These are phyloP conservation scores for Grammomys surdaster DNA, from an alignment of 2,113 vertebrate genomes.

Conservation along the genomic window DNA sequence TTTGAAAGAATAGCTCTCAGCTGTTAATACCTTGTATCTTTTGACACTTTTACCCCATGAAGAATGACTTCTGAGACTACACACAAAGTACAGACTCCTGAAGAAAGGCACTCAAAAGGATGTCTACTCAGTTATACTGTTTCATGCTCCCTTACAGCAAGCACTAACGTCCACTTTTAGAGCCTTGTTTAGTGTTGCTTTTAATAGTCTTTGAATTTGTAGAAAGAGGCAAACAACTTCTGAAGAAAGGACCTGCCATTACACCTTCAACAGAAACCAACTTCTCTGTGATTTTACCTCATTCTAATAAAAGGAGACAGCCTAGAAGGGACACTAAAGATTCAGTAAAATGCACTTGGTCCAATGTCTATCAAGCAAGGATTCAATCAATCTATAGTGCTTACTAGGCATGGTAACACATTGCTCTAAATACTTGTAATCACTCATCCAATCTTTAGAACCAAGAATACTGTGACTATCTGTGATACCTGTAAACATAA, in stretches of 20 bases:
- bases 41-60: not conserved
- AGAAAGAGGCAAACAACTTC: not conserved
- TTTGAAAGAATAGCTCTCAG: slow-evolving; percentile 40
- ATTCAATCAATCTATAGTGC: not conserved
- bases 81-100: not conserved
- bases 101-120: slow-evolving; percentile 41
- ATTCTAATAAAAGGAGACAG: not conserved
- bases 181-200: not conserved
- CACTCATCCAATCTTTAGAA: slow-evolving; percentile 49
- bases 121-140: not conserved
- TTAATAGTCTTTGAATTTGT: slow-evolving; percentile 12
- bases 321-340: not conserved
- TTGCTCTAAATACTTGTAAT: not conserved
- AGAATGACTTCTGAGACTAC: not conserved
- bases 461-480: not conserved
- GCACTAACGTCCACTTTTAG: not conserved
- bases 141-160: not conserved
- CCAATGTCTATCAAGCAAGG: not conserved
- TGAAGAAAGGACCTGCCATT: not conserved
- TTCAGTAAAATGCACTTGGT: not conserved
- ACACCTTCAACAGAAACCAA: not conserved
- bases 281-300: not conserved
- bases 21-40: not conserved
- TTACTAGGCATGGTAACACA: not conserved
- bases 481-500: not conserved